A percentile compares a stretch with the other conserved stretches of the same genome.
Conservation (phyloP, 1,140 invertebrate genomes). For the Leptopilina clavipes region DNA sequence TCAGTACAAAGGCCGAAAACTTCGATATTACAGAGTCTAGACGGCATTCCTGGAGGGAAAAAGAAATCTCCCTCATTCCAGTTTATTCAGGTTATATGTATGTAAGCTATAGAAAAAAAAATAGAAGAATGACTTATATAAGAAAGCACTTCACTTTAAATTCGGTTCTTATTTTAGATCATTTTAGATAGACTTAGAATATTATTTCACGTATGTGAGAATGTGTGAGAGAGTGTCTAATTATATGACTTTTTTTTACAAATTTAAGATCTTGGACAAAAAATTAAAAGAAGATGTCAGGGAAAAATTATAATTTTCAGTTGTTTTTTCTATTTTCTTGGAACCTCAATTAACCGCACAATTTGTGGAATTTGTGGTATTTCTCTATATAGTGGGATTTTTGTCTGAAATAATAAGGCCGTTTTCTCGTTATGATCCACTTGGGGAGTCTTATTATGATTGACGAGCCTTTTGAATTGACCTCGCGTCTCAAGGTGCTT, state of each 20-base stretch:
- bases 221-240: not conserved
- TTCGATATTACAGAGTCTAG: conserved; percentile 15
- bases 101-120: not conserved
- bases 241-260: not conserved
- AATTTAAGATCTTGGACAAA: not conserved
- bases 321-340: not conserved
- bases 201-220: not conserved
- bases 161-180: not conserved
- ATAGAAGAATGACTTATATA: not conserved
- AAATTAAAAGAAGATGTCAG: not conserved
- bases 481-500: not conserved
- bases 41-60: conserved; percentile 20
- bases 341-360: not conserved
- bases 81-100: not conserved
- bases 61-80: conserved; percentile 8
- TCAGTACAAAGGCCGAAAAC: conserved; percentile 6
- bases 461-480: not conserved
- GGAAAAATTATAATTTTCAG: not conserved
- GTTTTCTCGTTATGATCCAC: not conserved
- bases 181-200: conserved; percentile 2
- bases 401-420: conserved; percentile 25
- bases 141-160: not conserved
- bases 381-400: not conserved
- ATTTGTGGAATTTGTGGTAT: conserved; percentile 10
- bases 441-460: not conserved